Percentiles rank a stretch among this genome's conserved stretches.
phyloP scores from a whole-genome alignment of 2,113 vertebrate species.

The Propithecus coquereli region DNA sequence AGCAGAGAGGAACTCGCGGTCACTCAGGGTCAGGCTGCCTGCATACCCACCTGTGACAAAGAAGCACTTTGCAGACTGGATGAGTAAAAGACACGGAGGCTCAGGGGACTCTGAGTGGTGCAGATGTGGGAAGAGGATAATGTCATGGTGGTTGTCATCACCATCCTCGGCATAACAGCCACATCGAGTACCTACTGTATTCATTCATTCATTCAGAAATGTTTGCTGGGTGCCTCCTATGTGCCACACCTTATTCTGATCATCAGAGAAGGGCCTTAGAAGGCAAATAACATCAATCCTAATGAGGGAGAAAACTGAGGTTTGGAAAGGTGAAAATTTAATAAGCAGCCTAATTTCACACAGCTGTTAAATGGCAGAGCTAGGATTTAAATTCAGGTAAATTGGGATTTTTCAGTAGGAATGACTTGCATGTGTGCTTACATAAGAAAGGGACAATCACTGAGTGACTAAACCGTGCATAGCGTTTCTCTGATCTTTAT shows the following conservation, averaged over 20 bases:
- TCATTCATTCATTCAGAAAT: neutral
- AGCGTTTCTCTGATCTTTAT: neutral
- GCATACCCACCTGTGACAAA: neutral
- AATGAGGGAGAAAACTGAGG: neutral
- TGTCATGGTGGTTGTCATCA: neutral
- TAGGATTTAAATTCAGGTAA: neutral
- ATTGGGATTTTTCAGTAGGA: neutral
- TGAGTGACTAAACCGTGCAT: neutral
- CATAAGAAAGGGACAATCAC: neutral
- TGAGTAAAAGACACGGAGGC: neutral
- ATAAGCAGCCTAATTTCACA: too few species aligned
- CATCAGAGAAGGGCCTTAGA: neutral
- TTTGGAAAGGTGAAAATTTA: neutral
- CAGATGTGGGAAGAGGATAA: neutral
- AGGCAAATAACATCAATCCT: neutral
- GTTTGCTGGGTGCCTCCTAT: neutral
- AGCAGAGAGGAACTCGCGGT: neutral
- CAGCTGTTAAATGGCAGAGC: neutral
- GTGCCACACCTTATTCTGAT: neutral
- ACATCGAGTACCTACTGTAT: neutral
- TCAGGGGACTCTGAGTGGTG: neutral
- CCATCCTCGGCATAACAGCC: neutral
- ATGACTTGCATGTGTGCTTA: neutral
- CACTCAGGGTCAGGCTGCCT: neutral
- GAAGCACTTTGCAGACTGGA: neutral